Evolutionary conservation across 2,797 vertebrate species (phyloP), one percentile per base, ranked within the genome.

Genomic region (Caiman crocodilus): DNA sequence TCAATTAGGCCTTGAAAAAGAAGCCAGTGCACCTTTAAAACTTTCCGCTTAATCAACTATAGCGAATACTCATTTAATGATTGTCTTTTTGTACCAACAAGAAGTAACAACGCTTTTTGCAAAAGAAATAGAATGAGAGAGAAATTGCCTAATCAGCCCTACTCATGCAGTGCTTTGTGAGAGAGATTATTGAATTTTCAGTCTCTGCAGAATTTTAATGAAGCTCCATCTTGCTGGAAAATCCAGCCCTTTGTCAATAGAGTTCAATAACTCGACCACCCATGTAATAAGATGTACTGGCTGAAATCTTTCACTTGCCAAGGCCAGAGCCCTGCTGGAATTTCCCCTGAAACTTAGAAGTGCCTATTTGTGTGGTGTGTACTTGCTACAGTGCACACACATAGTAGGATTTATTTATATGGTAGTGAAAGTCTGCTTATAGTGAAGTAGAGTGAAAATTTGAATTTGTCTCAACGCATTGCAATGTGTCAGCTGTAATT

Each of bases 121-220:
- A 97, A 97, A 97, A 98, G 95, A 96, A 98, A 98, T 98, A 93
- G 93, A 97, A 98, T 97, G 97, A 97, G 97, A 97, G 97, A 98
- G 97, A 97, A 98, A 98, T 98, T 98, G 98, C 97, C 97, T 98
- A 98, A 99, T 99, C 98, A 98, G 97, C 96, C 97, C 94, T 97
- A 97, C 96, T 98, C 98, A 98, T 97, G 97, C 98, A 98, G 96
- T 97, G 96, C 97, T 98, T 98, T 97, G 97, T 97, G 97, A 98
- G 97, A 97, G 98, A 98, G 98, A 98, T 98, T 98, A 99, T 98
- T 98, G 98, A 98, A 98, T 99, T 99, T 98, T 98, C 97, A 97
- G 98, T 97, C 98, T 98, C 98, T 97, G 98, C 97, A 98, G 98
- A 98, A 98, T 98, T 98, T 98, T 99, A 99, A 99, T 99, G 98